A percentile compares a stretch with the other conserved stretches of the same genome.
Conservation (phyloP, 2,888 invertebrate genomes). For the Agrochola circellaris region DNA sequence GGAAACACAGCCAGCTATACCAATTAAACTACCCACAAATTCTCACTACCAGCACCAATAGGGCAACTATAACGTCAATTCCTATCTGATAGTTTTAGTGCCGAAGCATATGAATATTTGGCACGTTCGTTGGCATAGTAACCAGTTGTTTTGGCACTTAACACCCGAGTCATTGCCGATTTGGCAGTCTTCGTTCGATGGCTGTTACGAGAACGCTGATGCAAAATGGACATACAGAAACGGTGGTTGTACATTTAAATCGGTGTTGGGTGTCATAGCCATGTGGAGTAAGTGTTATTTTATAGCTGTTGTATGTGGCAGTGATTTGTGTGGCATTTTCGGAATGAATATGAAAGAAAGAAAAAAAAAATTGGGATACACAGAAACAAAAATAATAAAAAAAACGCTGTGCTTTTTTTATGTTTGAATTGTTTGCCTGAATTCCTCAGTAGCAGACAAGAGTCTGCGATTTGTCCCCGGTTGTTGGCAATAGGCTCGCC, state of each 20-base stretch:
- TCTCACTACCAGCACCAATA: conserved; percentile 53
- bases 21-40: conserved; percentile 44
- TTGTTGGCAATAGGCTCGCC: background rate
- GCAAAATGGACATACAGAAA: conserved; percentile 56
- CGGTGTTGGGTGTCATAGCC: conserved; percentile 6
- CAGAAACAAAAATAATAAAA: too few species aligned
- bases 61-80: conserved; percentile 60
- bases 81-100: conserved; percentile 72
- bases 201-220: conserved; percentile 79
- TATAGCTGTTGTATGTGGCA: background rate
- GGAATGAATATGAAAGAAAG: too few species aligned
- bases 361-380: too few species aligned
- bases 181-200: conserved; percentile 81
- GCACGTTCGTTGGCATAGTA: conserved; percentile 77
- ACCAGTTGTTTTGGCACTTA: conserved; percentile 76
- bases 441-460: too few species aligned
- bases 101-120: conserved; percentile 75
- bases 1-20: background rate
- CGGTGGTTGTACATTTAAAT: conserved; percentile 30
- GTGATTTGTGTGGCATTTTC: background rate
- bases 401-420: too few species aligned
- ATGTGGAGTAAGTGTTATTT: conserved; percentile 43
- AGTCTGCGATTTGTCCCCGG: background rate
- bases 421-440: too few species aligned
- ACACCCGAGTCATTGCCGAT: conserved; percentile 76